Percentiles rank a stretch among this genome's conserved stretches.
These are phyloP conservation scores for Todus mexicanus DNA, from an alignment of 2,797 vertebrate species.

Conservation along the genomic window DNA sequence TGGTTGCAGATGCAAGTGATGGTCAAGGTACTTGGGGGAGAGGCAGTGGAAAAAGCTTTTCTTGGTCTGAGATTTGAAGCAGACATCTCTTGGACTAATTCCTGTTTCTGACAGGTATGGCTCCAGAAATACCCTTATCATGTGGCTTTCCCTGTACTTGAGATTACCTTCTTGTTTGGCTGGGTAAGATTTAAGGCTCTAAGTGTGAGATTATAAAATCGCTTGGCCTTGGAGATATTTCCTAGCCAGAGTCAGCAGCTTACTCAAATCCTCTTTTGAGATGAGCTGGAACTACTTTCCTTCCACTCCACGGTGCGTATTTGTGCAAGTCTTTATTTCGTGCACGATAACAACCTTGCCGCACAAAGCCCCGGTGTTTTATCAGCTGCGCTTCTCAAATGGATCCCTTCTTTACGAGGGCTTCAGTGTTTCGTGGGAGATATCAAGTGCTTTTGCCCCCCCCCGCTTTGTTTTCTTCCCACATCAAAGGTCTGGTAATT, in stretches of 20 bases:
- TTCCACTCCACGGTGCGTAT: background rate
- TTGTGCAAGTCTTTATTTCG: background rate
- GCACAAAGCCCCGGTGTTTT: background rate
- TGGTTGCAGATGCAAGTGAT: too few species aligned
- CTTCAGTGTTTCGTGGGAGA: background rate
- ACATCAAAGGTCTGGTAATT: background rate
- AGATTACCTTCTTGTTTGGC: background rate
- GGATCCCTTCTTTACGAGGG: background rate
- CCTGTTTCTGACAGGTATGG: background rate
- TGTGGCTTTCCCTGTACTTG: background rate
- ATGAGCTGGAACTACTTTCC: background rate
- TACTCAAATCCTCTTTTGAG: background rate
- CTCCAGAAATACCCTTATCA: background rate
- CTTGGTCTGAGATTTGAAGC: background rate
- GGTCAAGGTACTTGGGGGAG: background rate
- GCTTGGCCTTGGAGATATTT: background rate
- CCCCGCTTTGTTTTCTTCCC: background rate
- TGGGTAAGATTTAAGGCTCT: background rate
- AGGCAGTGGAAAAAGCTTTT: background rate
- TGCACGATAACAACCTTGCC: background rate
- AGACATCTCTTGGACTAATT: fast-evolving
- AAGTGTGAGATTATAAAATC: background rate
- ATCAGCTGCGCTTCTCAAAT: background rate
- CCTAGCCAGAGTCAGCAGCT: background rate
- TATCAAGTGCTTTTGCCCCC: background rate